Evolutionary conservation across 2,113 vertebrate genomes (phyloP), one percentile per base, ranked within the genome.

Genomic region (Cariama cristata): DNA sequence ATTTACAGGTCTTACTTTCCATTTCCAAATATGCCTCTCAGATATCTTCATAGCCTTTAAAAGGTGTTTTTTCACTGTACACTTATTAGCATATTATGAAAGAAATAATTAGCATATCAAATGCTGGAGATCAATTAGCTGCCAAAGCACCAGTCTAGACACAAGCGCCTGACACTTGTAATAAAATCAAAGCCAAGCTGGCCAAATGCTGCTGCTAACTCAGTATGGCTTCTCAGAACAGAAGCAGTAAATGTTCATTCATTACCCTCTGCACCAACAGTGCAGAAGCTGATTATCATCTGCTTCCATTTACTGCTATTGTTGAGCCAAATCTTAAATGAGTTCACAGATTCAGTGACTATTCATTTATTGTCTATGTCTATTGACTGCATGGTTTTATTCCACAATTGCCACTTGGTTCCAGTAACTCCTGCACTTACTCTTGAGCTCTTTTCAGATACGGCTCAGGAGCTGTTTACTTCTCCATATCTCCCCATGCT

Each of bases 51-150:
- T 27, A 49, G 32, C 68, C 84, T 77, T 73, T 84, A 86, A 69
- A 92, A 89, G 77, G 79, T 81, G 45, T 17, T 95, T 92, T 92
- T 95, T 67, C 91, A 47, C 72, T 30, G 67, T 94, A 95, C 68
- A 68, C 59, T 56, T 18, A 92, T 93, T 94, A 96, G 76, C 96
- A 97, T 93, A 83, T 86, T 84, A 97, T 95, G 91, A 97, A 95
- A 92, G 94, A 89, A 96, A 82, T 94, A 90, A 96, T 97, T 96
- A 94, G 92, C 92, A 94, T 94, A 97, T 88, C 86, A 97, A 96
- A 95, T 93, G 84, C 95, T 67, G 38, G 81, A 96, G 94, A 96
- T 95, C 95, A 93, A 95, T 97, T 97, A 95, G 95, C 91, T 95
- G 93, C 96, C 95, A 93, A 94, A 79, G 40, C 66, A 68, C 76